phyloP scores from a whole-genome alignment of 92 coral and sea anemone genomes.

The Actinernus sp. region DNA sequence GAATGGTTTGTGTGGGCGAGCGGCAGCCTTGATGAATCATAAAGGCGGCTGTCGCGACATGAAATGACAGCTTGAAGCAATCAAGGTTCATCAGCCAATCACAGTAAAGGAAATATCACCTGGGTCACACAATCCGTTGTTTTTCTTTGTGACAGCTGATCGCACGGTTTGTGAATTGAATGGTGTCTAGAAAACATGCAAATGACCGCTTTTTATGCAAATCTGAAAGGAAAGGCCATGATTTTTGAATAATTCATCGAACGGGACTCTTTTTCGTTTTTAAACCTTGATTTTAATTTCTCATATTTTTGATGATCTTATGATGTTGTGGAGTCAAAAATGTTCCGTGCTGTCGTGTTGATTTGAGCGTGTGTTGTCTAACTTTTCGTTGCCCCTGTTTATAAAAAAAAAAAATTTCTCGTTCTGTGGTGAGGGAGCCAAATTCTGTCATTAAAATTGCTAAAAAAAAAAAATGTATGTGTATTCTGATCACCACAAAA shows the following conservation, averaged over 20 bases:
- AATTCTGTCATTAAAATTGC: too few relatives aligned
- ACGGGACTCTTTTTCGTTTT: conserved; percentile 14
- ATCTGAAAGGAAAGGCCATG: conserved; percentile 14
- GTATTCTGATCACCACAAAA: too few relatives aligned
- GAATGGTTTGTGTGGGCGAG: conserved; percentile 56
- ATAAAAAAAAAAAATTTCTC: too few relatives aligned
- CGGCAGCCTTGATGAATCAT: conserved; percentile 31
- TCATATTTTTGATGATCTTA: too few relatives aligned
- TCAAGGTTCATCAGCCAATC: conserved; percentile 29
- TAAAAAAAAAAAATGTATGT: too few relatives aligned
- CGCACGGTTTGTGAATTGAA: conserved; percentile 48
- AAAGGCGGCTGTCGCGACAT: conserved; percentile 29
- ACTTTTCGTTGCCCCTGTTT: too few relatives aligned
- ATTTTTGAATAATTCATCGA: conserved; percentile 44
- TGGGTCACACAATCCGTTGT: conserved; percentile 35
- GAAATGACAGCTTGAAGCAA: conserved; percentile 44
- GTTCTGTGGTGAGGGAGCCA: too few relatives aligned
- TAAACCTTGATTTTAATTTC: too few relatives aligned
- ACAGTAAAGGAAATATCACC: conserved; percentile 26
- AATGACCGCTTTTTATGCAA: conserved; percentile 24
- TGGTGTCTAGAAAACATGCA: conserved; percentile 81
- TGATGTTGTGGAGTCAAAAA: too few relatives aligned
- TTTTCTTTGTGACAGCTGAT: conserved; percentile 33
- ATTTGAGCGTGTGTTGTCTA: too few relatives aligned
- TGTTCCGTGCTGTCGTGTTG: too few relatives aligned